Conservation (phyloP, 2,113 vertebrate genomes). For the Prunella himalayana region DNA sequence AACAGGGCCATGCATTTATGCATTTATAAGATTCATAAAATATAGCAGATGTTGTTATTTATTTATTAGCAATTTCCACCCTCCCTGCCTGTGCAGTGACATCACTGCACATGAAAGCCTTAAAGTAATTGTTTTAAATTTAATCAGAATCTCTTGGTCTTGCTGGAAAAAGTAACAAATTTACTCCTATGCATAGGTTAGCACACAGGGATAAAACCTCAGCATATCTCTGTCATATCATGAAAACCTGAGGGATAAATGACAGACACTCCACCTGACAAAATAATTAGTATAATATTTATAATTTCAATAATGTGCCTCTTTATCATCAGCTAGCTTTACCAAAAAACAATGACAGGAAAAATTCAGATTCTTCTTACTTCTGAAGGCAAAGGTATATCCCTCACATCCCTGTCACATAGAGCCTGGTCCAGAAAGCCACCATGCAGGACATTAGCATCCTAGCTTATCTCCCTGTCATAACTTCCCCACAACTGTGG, state of each 20-base stretch:
- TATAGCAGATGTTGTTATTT: not conserved
- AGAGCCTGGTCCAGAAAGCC: not conserved
- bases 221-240: accelerated
- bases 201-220: not conserved
- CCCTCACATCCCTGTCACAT: not conserved
- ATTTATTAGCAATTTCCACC: not conserved
- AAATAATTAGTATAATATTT: not conserved
- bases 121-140: not conserved
- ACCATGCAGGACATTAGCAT: not conserved
- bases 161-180: not conserved
- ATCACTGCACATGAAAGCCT: not conserved
- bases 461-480: not conserved
- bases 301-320: not conserved
- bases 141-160: not conserved
- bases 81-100: not conserved
- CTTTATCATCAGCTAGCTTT: not conserved
- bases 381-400: not conserved
- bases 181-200: not conserved
- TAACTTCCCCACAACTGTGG: not conserved
- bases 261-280: not conserved
- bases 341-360: not conserved
- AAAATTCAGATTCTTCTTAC: not conserved
- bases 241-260: not conserved
- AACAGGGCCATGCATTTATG: not conserved
- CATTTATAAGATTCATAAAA: not conserved